Evolutionary conservation across 2,113 vertebrate species (phyloP).

Genomic region (Brachirus orientalis): DNA sequence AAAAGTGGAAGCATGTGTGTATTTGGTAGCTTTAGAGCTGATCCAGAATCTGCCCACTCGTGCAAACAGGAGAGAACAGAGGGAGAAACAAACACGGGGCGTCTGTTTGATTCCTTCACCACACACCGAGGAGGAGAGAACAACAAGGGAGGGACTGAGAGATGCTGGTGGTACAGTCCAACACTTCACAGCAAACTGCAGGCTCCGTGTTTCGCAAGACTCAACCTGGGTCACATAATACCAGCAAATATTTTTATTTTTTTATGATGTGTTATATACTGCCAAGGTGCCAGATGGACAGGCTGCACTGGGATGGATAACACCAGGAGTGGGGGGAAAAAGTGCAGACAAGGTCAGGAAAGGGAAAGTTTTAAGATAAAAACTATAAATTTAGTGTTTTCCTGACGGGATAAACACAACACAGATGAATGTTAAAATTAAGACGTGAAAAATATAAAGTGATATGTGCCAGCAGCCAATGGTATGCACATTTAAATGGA

Average conservation of each 20-base stretch:
- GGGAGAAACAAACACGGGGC: slow-evolving; percentile 64
- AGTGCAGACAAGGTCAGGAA: slow-evolving; percentile 13
- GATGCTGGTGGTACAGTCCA: slow-evolving; percentile 27
- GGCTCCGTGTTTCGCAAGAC: slow-evolving; percentile 38
- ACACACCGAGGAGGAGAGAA: slow-evolving; percentile 26
- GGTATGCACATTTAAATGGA: too few species aligned
- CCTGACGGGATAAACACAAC: too few species aligned
- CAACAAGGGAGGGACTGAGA: slow-evolving; percentile 4
- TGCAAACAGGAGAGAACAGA: slow-evolving; percentile 72
- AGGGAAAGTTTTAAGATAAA: slow-evolving; percentile 22
- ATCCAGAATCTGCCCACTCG: slow-evolving; percentile 54
- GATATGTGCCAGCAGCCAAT: too few species aligned
- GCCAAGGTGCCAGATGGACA: slow-evolving; percentile 54
- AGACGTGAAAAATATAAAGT: too few species aligned
- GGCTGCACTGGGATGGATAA: slow-evolving; percentile 22
- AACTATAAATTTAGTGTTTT: too few species aligned
- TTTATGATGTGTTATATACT: slow-evolving; percentile 62
- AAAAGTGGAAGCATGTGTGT: slow-evolving; percentile 84
- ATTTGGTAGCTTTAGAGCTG: slow-evolving; percentile 68
- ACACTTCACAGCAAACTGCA: slow-evolving; percentile 58
- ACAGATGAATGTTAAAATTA: too few species aligned
- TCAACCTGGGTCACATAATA: slow-evolving; percentile 57
- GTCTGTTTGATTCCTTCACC: slow-evolving; percentile 45
- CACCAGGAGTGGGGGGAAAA: slow-evolving; percentile 1
- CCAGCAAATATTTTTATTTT: slow-evolving; percentile 57